Conservation (phyloP, 1,140 invertebrate species). For the Drosophila murphyi region DNA sequence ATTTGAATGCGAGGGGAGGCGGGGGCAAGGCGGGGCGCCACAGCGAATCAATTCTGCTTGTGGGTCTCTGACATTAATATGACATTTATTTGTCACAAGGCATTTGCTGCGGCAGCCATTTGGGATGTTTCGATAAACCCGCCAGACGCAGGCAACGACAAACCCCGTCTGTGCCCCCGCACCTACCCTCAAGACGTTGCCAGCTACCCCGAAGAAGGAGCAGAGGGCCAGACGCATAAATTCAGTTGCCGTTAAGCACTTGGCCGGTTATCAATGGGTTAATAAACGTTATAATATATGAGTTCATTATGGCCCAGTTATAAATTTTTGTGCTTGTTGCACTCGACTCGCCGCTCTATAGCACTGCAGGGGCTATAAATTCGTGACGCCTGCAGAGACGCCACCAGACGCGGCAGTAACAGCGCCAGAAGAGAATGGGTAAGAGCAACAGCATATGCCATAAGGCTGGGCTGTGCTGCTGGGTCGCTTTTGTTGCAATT, state of each 20-base stretch:
- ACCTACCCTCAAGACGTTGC: not conserved
- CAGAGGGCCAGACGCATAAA: constrained; percentile 68
- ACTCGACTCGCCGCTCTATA: constrained; percentile 43
- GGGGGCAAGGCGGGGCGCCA: constrained; percentile 4
- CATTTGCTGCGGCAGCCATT: constrained; percentile 53
- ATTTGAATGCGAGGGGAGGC: constrained; percentile 57
- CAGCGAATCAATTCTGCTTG: constrained; percentile 69
- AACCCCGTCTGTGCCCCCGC: not conserved
- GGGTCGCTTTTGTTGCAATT: constrained; percentile 72
- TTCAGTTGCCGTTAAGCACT: constrained; percentile 61
- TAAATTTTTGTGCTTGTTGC: constrained; percentile 77
- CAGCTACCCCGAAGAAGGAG: not conserved
- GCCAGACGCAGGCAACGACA: constrained; percentile 33
- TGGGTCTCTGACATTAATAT: constrained; percentile 77
- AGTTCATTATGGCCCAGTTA: constrained; percentile 79
- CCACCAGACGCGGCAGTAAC: not conserved
- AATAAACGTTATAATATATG: constrained; percentile 83
- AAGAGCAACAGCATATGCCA: constrained; percentile 57
- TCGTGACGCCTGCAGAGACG: constrained; percentile 58
- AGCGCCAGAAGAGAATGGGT: not conserved
- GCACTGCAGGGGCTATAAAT: constrained; percentile 80
- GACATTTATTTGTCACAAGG: constrained; percentile 79
- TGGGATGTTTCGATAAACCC: constrained; percentile 57
- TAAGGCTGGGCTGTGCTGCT: constrained; percentile 22
- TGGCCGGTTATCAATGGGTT: constrained; percentile 78